A percentile compares a stretch with the other conserved stretches of the same genome.
phyloP scores from a whole-genome alignment of 2,888 invertebrate species.

The Chironomus tentans region DNA sequence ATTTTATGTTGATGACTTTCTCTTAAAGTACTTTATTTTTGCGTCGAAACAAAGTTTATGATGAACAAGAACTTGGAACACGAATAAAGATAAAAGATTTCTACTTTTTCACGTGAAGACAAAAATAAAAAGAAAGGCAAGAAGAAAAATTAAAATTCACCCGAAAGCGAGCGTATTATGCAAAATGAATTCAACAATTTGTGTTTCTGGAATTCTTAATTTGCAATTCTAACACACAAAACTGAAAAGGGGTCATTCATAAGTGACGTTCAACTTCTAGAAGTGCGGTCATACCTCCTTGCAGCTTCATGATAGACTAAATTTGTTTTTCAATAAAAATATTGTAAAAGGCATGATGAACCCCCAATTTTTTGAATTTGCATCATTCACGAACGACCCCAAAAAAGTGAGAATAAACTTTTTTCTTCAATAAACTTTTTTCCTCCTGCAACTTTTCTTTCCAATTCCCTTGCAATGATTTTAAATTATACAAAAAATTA shows the following conservation, averaged over 20 bases:
- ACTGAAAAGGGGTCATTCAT: too few relatives aligned
- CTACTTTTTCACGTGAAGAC: not conserved
- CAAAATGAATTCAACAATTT: constrained; percentile 15
- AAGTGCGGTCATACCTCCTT: too few relatives aligned
- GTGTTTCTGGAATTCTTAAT: not conserved
- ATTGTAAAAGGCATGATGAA: too few relatives aligned
- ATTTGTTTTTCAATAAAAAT: too few relatives aligned
- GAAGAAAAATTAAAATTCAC: not conserved
- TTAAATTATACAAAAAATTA: not conserved
- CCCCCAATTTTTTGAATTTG: too few relatives aligned
- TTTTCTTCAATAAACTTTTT: not conserved
- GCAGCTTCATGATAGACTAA: too few relatives aligned
- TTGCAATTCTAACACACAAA: constrained; percentile 5
- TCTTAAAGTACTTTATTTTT: not conserved
- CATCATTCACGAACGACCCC: not conserved
- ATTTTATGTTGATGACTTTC: not conserved
- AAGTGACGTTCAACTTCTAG: too few relatives aligned
- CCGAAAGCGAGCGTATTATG: not conserved
- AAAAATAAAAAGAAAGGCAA: not conserved
- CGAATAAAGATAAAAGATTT: not conserved
- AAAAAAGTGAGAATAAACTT: not conserved
- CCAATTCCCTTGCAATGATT: too few relatives aligned
- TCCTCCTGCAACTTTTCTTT: not conserved
- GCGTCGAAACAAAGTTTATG: not conserved
- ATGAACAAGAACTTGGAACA: not conserved